Conservation (phyloP, 1,140 invertebrate genomes). For the Rhyzopertha dominica region DNA sequence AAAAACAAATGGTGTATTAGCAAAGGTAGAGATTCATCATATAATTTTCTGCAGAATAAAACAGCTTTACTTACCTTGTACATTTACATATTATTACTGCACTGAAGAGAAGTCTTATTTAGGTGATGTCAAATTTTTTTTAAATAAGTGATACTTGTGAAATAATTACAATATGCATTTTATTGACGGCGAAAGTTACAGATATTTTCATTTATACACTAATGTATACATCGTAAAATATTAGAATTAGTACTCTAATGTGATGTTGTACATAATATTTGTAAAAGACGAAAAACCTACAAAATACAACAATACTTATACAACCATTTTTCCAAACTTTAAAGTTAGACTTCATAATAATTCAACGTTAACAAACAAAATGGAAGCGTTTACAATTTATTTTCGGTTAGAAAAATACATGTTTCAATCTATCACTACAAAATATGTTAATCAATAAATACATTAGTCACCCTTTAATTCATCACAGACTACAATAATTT, state of each 20-base stretch:
- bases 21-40: too few relatives aligned
- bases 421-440: conserved; percentile 37
- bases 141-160: too few relatives aligned
- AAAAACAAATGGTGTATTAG: too few relatives aligned
- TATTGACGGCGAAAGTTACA: too few relatives aligned
- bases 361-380: conserved; percentile 36
- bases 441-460: conserved; percentile 42
- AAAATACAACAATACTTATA: conserved; percentile 38
- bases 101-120: too few relatives aligned
- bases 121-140: too few relatives aligned
- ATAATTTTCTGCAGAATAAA: too few relatives aligned
- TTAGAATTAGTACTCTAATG: conserved; percentile 5
- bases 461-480: conserved; percentile 44
- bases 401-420: conserved; percentile 43
- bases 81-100: too few relatives aligned
- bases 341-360: conserved; percentile 35
- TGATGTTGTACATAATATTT: conserved; percentile 13
- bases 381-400: conserved; percentile 33
- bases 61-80: too few relatives aligned
- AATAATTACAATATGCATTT: too few relatives aligned
- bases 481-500: conserved; percentile 46
- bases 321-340: conserved; percentile 28
- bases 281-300: conserved; percentile 24
- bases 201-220: conserved; percentile 1
- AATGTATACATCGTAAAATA: conserved; percentile 12